Base-by-base conservation (phyloP, 2,797 vertebrate genomes). In the Ptychadena robeensis region DNA sequence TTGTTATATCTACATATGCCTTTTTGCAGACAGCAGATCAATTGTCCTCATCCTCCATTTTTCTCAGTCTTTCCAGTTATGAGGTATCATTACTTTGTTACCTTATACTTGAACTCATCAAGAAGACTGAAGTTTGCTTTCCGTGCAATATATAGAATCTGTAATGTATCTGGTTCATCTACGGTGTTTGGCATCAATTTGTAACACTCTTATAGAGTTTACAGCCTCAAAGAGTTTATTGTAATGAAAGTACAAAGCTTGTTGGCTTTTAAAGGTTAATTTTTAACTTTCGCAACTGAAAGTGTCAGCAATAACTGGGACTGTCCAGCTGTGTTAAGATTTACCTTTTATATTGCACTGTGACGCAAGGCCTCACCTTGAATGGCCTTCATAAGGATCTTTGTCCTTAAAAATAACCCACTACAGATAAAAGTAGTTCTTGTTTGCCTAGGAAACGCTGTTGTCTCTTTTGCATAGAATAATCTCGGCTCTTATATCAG, bases 231-330 rank as follows among this genome's bases (percentile, higher is more conserved):
- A 78, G 15, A n/a, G 7, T 72, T 85, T 82, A 4, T 22, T 40
- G 18, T 63, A 2, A 0, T 65, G 0, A 84, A 87, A 89, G 32
- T 87, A 86, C 86, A 28, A 82, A 85, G 80, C 85, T 88, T 85
- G 86, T 87, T 86, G 88, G 82, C 79, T 63, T 44, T 86, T 87
- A 4, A 10, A 25, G 66, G 85, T 85, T 88, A 87, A 57, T 72
- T 4, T 63, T 75, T 28, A 88, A 85, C 14, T 63, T 63, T 18
- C 87, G 85, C 85, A 35, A 85, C 87, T 85, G 82, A 82, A 59
- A 66, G 69, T 88, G 40, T 82, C 37, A 28, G 81, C 88, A 89
- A 65, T 67, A 86, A 78, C 82, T 1, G 10, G 86, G 73, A n/a
- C 73, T 83, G 82, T 59, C 10, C 5, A 87, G 65, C 61, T 86